Evolutionary conservation across 2,888 invertebrate genomes (phyloP), one percentile per base, ranked within the genome.

Genomic region (Nomada hirtipes): DNA sequence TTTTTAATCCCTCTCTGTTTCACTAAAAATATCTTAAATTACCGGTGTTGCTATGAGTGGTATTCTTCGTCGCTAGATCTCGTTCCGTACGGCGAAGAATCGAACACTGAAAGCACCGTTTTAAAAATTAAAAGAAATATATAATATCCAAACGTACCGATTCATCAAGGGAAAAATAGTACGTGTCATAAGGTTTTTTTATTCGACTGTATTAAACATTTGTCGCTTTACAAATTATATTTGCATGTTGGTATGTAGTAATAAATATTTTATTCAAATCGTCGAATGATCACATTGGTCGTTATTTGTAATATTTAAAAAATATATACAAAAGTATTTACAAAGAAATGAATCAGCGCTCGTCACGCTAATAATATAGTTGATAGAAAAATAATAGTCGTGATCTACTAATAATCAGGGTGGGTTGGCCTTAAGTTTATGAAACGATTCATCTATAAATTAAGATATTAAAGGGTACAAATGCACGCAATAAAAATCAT

Each of bases 321-420:
- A 89, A 89, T 84, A 89, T 88, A 85, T 91, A 88, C 90, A 91
- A 91, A 86, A 90, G 83, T 91, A 91, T 91, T 88, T 91, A 91
- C 91, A 91, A 83, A 86, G 84, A 86, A 90, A 89, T 69, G 83
- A 84, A 83, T 59, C 68, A 84, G 78, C 71, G 76, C 60, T 73
- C 59, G 50, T 80, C 67, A 68, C 69, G 71, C 65, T 52, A 61
- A 82, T 81, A 74, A 73, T 72, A 79, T 77, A 84, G 77, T 83
- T 29, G 74, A 84, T 90, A 89, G 85, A 90, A 91, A 91, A 90
- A 90, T 89, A 90, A 89, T 82, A 53, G 67, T 57, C 42, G 64
- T 50, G 55, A 63, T 69, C 65, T 59, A 60, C 69, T 70, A 50
- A 72, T 59, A 36, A 73, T 26, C 61, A 69, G 73, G 64, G 42